These are phyloP conservation scores for Eremophila alpestris DNA, from an alignment of 2,797 vertebrate species.

Conservation along the genomic window DNA sequence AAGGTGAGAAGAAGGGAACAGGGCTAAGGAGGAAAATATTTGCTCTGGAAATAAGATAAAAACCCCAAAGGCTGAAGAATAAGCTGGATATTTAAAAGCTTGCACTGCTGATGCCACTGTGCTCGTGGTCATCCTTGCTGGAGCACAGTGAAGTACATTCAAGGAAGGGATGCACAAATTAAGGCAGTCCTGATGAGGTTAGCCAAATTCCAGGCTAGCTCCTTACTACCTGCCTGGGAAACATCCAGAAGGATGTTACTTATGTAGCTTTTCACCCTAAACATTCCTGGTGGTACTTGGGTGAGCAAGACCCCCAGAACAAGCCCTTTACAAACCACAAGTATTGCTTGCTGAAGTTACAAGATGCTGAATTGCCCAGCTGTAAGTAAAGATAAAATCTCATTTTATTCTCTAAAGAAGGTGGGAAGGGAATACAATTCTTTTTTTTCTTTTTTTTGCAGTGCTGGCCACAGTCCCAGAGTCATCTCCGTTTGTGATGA, in stretches of 20 bases:
- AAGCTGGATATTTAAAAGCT: not conserved
- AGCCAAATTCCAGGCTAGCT: not conserved
- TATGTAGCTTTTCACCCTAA: not conserved
- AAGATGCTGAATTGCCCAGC: not conserved
- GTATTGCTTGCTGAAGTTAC: not conserved
- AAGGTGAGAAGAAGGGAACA: not conserved
- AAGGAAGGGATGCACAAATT: not conserved
- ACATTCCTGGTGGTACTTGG: not conserved
- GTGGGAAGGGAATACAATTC: not conserved
- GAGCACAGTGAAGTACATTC: conserved; percentile 8
- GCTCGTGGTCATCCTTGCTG: not conserved
- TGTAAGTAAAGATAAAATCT: not conserved
- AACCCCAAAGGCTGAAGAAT: not conserved
- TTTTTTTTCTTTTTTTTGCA: not conserved
- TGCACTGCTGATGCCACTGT: not conserved
- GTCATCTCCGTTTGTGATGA: not conserved
- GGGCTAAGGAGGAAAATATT: not conserved
- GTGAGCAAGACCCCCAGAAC: not conserved
- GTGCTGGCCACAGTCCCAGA: not conserved
- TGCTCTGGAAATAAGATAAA: not conserved
- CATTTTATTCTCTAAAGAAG: not conserved
- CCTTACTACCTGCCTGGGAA: not conserved
- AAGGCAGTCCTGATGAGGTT: conserved; percentile 9
- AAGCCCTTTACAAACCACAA: not conserved
- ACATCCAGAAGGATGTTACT: not conserved